Evolutionary conservation across 2,113 vertebrate species (phyloP).

Genomic region (Osmerus mordax): DNA sequence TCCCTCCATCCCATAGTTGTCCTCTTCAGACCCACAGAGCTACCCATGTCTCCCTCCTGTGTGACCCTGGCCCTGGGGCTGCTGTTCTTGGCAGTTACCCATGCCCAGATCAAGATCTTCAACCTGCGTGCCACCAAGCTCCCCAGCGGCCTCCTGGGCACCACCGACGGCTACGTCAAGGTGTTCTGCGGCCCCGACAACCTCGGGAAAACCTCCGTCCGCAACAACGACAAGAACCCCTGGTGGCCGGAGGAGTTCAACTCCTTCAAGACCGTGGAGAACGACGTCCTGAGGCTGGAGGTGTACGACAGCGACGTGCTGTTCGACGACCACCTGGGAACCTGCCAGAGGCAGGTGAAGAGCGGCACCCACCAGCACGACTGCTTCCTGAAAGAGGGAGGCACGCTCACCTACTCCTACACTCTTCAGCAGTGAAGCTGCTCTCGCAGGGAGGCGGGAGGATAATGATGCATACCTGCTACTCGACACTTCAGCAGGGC

Average conservation of each 20-base stretch:
- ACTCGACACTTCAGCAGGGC: too few species aligned
- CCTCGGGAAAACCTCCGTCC: background rate
- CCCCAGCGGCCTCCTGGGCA: background rate
- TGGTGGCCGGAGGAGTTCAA: background rate
- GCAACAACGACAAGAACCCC: background rate
- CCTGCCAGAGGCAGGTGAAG: background rate
- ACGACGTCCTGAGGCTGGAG: background rate
- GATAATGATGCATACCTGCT: too few species aligned
- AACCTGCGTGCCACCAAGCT: background rate
- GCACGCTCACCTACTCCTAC: background rate
- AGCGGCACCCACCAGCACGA: background rate
- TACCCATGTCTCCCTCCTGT: background rate
- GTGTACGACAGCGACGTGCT: background rate
- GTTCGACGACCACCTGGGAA: background rate
- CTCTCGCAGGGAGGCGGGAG: too few species aligned
- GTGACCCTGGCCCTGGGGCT: background rate
- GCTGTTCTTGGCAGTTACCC: background rate
- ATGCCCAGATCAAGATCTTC: background rate
- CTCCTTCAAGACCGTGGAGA: background rate
- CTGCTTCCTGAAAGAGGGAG: background rate
- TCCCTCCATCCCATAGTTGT: too few species aligned
- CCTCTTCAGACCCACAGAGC: background rate
- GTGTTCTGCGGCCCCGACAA: background rate
- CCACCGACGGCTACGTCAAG: background rate
- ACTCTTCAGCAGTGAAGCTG: background rate